Evolutionary conservation across 1,140 invertebrate species (phyloP), one percentile per base, ranked within the genome.

Genomic region (Tenebrio molitor): DNA sequence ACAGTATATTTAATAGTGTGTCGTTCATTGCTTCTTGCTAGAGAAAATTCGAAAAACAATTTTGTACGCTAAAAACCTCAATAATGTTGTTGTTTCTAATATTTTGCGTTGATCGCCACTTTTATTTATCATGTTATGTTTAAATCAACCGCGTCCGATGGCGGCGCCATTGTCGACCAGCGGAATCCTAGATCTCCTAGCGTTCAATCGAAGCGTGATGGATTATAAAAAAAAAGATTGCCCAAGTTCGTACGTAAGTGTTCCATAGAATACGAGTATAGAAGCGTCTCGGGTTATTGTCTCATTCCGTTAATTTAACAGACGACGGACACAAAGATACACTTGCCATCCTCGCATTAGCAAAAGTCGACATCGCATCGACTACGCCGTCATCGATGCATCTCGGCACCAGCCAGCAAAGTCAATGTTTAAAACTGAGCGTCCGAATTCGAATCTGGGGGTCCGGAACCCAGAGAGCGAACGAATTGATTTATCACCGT

Each of bases 181-280:
- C n/a, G n/a, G n/a, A n/a, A n/a, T n/a, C n/a, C n/a, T 39, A 39
- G 12, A 39, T 39, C n/a, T 5, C 5, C 5, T 12, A 5, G 2
- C 36, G 36, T 5, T n/a, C 4, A 3, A 39, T 39, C 36, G 4
- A 39, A 8, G 36, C 12, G 36, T 39, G 36, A 39, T 2, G 36
- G 5, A 8, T n/a, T 5, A 39, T 39, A n/a, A n/a, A 39, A 25
- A 53, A 25, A 25, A 25, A 16, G 15, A 66, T 66, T 66, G 36
- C 36, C 16, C 44, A 44, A 41, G 44, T 21, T 12, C 34, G 53
- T 21, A 64, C 8, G n/a, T 67, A 65, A 33, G 63, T 42, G 67
- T 71, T 62, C 46, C 53, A 66, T 70, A 63, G 64, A 66, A 71
- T 74, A 72, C 72, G 69, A 44, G 36, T 71, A n/a, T n/a, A n/a